Percentiles rank a stretch among this genome's conserved stretches.
Conservation (phyloP, 2,888 invertebrate species). For the Microctonus brassicae region DNA sequence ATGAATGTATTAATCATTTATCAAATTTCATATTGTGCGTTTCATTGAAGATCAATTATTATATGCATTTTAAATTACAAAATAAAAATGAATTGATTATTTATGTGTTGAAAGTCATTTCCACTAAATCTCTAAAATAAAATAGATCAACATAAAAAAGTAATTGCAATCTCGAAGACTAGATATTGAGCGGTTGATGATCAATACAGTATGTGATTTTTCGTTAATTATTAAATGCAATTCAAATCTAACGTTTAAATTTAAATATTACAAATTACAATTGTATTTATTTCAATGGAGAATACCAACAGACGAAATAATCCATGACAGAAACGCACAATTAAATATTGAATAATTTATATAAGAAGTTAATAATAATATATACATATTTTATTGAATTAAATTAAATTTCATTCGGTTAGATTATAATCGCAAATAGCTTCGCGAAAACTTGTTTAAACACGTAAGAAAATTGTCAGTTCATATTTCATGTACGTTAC, state of each 20-base stretch:
- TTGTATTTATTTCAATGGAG: background rate
- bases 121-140: background rate
- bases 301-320: background rate
- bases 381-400: background rate
- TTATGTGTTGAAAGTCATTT: background rate
- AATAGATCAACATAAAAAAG: background rate
- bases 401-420: constrained; percentile 9
- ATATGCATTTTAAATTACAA: background rate
- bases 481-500: constrained; percentile 46
- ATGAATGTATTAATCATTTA: background rate
- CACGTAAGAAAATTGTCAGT: constrained; percentile 50
- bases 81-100: background rate
- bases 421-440: constrained; percentile 57
- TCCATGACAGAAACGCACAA: background rate
- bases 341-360: background rate
- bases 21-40: background rate
- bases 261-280: background rate
- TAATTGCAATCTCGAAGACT: background rate
- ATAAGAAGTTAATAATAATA: background rate
- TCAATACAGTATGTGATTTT: background rate
- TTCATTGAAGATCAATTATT: background rate
- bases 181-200: background rate
- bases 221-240: background rate
- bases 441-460: constrained; percentile 54
- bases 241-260: background rate